These are phyloP conservation scores for Ophiothrix spiculata DNA, from an alignment of 35 echinoderm and acorn worm species.

Conservation along the genomic window DNA sequence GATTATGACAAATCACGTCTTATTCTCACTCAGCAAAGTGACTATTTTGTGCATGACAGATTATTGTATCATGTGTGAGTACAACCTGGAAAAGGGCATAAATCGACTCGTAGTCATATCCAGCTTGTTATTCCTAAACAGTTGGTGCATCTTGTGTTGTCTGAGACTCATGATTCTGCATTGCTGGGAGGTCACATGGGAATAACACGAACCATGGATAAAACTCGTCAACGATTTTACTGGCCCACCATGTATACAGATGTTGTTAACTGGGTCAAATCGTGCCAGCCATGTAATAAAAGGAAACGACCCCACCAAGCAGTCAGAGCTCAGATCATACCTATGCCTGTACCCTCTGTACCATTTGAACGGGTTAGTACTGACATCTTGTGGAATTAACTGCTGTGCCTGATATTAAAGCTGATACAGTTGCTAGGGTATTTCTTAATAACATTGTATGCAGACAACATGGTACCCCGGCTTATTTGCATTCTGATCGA, in stretches of 20 bases:
- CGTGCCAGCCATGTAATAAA: constrained; percentile 48
- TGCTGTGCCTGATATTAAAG: constrained; percentile 27
- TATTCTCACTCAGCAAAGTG: neutral
- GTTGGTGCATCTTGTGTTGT: neutral
- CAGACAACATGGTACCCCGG: constrained; percentile 41
- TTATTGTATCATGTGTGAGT: constrained; percentile 47
- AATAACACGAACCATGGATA: constrained; percentile 49
- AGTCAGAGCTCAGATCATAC: constrained; percentile 13
- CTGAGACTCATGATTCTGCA: constrained; percentile 45
- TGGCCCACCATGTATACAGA: constrained; percentile 44
- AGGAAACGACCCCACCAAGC: constrained; percentile 13
- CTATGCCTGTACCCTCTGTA: constrained; percentile 35
- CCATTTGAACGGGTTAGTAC: constrained; percentile 49
- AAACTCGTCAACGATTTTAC: constrained; percentile 32
- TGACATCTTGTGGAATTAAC: constrained; percentile 42
- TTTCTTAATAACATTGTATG: constrained; percentile 48
- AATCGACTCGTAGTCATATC: constrained; percentile 4
- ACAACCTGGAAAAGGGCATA: constrained; percentile 15
- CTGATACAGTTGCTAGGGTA: constrained; percentile 21
- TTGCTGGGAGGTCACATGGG: constrained; percentile 42
- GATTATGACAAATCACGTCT: neutral
- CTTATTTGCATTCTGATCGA: constrained; percentile 38
- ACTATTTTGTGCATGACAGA: constrained; percentile 36
- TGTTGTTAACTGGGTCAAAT: constrained; percentile 53
- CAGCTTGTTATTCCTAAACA: constrained; percentile 43